phyloP scores from a whole-genome alignment of 2,888 invertebrate species.

The Chamaedrilus cognettii region DNA sequence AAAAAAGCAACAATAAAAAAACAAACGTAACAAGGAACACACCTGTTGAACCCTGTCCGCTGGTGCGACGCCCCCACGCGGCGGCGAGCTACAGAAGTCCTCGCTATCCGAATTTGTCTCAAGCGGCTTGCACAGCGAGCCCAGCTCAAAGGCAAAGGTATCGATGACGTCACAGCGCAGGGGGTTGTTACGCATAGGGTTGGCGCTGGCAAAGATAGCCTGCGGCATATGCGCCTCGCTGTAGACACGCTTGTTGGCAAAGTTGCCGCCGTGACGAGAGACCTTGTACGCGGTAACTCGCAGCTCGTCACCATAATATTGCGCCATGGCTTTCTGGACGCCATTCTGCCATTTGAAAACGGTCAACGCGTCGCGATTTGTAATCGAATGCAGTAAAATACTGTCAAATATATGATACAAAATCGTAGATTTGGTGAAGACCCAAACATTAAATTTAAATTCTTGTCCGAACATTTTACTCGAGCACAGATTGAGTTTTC shows the following conservation, averaged over 20 bases:
- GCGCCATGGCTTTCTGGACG: conserved; percentile 21
- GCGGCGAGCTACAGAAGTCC: conserved; percentile 26
- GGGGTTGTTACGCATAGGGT: conserved; percentile 23
- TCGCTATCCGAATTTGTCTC: conserved; percentile 9
- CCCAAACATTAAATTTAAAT: too few relatives aligned
- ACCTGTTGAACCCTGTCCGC: conserved; percentile 3
- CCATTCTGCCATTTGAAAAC: conserved; percentile 27
- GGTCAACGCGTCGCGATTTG: too few relatives aligned
- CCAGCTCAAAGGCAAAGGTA: conserved; percentile 13
- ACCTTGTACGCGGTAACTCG: conserved; percentile 25
- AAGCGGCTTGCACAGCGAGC: conserved; percentile 23
- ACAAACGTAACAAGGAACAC: too few relatives aligned
- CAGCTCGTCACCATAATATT: conserved; percentile 30
- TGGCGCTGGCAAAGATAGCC: conserved; percentile 28
- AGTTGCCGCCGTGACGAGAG: conserved; percentile 33
- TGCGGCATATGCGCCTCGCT: conserved; percentile 24
- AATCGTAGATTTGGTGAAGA: too few relatives aligned
- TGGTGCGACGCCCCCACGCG: neutral
- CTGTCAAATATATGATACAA: too few relatives aligned
- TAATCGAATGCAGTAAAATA: too few relatives aligned
- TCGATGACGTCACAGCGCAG: conserved; percentile 30
- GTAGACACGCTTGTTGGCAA: conserved; percentile 33
- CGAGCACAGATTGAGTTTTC: too few relatives aligned
- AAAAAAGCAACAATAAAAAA: too few relatives aligned
- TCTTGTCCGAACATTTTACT: too few relatives aligned